Base-by-base conservation (phyloP, 2,888 invertebrate genomes). In the Pseudolycoriella hygida region DNA sequence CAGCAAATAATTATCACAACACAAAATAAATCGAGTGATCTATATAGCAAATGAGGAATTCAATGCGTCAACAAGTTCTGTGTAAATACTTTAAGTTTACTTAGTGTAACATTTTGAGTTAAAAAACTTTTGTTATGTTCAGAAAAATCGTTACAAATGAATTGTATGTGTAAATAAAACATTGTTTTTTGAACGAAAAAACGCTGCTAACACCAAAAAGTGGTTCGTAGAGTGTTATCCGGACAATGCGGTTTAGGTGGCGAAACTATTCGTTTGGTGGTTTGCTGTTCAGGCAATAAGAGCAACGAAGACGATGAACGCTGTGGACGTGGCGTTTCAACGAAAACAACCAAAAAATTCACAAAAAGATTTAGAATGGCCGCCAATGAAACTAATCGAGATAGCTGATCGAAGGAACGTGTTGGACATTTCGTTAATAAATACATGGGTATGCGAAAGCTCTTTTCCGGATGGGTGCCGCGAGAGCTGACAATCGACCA, bases 351-450 rank as follows among this genome's bases (percentile, higher is more conserved):
- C 48, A 50, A 45, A 46, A 50, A 50, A 42, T 50, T 30, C 44
- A 48, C 30, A 40, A 46, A 48, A 46, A 50, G 25, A 40, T 51
- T 43, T 44, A 50, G 37, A 19, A 45, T 17, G 43, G 50, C 38
- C 50, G 50, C 31, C 50, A 49, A 50, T 4, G 51, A 39, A 50
- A 38, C 48, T 53, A 50, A 44, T 20, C 14, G 48, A 52, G 47
- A 49, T 53, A 51, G 48, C 50, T 49, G 52, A 52, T 50, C 50
- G 42, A 34, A 48, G 45, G 48, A 40, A 38, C 39, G 39, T 14
- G 39, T 38, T 38, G 39, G 39, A 11, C 17, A 14, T 38, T 11
- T 38, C 14, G 10, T 38, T n/a, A 8, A 38, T 38, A n/a, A 38
- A 17, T 17, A 38, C n/a, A 11, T 38, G 39, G 14, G 8, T 14